Percentiles rank a stretch among this genome's conserved stretches.
These are phyloP conservation scores for Callorhinus ursinus DNA, from an alignment of 2,113 vertebrate genomes.

Conservation along the genomic window DNA sequence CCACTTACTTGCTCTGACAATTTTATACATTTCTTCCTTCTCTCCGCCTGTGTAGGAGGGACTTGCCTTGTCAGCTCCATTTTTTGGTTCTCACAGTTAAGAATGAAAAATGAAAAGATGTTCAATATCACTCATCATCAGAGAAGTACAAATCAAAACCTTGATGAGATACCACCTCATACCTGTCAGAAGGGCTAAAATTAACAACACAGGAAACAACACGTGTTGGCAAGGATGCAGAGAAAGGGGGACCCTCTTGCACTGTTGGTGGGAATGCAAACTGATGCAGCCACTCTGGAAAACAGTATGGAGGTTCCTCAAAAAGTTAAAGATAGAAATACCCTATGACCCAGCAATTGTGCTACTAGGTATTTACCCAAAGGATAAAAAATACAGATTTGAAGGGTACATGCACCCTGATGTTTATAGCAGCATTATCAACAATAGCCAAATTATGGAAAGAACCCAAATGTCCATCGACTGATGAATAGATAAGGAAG, in stretches of 20 bases:
- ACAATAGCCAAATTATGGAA: neutral
- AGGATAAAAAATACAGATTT: neutral
- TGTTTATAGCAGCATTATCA: neutral
- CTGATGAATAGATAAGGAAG: neutral
- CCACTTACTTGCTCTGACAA: neutral
- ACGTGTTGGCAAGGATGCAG: neutral
- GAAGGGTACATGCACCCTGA: neutral
- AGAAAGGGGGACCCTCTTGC: neutral
- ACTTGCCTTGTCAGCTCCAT: neutral
- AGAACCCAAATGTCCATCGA: neutral
- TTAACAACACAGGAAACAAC: neutral
- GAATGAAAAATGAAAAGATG: neutral
- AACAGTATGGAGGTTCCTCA: neutral
- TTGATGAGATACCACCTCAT: neutral
- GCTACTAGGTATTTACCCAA: neutral
- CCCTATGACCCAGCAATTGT: neutral
- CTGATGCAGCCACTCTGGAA: neutral
- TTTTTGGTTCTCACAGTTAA: slow-evolving; percentile 18
- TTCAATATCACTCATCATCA: neutral
- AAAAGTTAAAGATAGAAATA: neutral
- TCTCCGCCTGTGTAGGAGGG: neutral
- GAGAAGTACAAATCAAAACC: neutral
- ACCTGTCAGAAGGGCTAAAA: neutral
- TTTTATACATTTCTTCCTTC: neutral
- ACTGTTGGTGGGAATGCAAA: neutral